Evolutionary conservation across 2,888 invertebrate genomes (phyloP), one percentile per base, ranked within the genome.

Genomic region (Caprella mutica): DNA sequence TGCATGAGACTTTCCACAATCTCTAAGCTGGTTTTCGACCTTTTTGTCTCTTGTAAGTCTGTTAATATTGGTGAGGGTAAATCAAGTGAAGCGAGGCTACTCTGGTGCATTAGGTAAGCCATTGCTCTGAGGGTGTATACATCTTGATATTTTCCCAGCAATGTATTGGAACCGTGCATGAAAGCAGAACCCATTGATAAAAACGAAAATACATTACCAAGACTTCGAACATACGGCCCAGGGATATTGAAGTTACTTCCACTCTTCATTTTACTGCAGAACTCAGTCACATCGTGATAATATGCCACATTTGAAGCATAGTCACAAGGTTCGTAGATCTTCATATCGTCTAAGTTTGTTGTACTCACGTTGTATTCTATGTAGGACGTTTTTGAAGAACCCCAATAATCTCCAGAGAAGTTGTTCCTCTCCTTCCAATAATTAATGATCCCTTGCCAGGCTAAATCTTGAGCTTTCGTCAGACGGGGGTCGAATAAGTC

Each of bases 401-500:
- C 48, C 48, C 48, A 48, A 12, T 14, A 19, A 30, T 48, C 48
- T 19, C 6, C 3, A 17, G 48, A 30, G 30, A 21, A 29, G n/a
- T 30, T 30, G 14, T 24, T 29, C 1, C 19, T 19, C 14, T 48
- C 19, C n/a, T n/a, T n/a, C 48, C 48, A 48, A 24, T 48, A 48
- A 29, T 48, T 30, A 21, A 48, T 48, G 48, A 48, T 48, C 5
- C 48, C 48, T 48, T 48, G 48, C 48, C 48, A 48, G 2, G 48
- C 48, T 29, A 21, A 19, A 30, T 48, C 48, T 29, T 48, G 48
- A 5, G 48, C 48, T 6, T 17, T 19, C 19, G 48, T 27, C 12
- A 48, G 30, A 5, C 30, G 4, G 5, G 48, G 27, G 14, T 48
- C 48, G 30, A 48, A 48, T n/a, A 14, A 9, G 1, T 17, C 5